Evolutionary conservation across 2,113 vertebrate species (phyloP).

Genomic region (Phoxinus phoxinus): DNA sequence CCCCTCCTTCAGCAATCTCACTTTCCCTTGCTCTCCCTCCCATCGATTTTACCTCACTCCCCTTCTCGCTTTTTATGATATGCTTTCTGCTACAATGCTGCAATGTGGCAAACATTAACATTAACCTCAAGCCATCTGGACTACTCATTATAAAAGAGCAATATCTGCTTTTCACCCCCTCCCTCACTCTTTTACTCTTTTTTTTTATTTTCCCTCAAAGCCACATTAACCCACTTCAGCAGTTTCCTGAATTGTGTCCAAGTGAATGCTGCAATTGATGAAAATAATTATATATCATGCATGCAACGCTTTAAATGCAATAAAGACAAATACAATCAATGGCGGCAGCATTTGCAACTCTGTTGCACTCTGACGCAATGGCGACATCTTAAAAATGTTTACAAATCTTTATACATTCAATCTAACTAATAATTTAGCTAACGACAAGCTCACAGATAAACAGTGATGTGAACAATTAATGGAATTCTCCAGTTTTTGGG

Average conservation of each 20-base stretch:
- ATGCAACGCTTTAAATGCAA: background rate
- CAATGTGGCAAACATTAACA: conserved; percentile 67
- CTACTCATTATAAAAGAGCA: conserved; percentile 56
- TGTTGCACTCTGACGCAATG: background rate
- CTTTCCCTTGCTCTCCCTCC: conserved; percentile 29
- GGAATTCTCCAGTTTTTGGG: background rate
- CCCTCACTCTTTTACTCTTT: conserved; percentile 32
- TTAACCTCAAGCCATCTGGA: conserved; percentile 63
- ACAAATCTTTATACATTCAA: background rate
- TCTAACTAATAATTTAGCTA: background rate
- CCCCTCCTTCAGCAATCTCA: conserved; percentile 23
- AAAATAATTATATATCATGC: conserved; percentile 31
- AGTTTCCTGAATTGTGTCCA: conserved; percentile 62
- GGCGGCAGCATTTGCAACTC: background rate
- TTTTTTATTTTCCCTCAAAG: conserved; percentile 33
- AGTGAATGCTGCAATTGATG: conserved; percentile 51
- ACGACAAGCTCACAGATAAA: background rate
- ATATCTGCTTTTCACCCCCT: conserved; percentile 42
- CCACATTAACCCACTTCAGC: conserved; percentile 54
- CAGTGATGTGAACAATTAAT: background rate
- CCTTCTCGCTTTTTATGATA: conserved; percentile 50
- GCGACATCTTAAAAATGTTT: background rate
- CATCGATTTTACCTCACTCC: conserved; percentile 44
- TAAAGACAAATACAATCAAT: background rate
- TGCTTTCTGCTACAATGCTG: conserved; percentile 57